Evolutionary conservation across 2,113 vertebrate species (phyloP).

Genomic region (Uria aalge): DNA sequence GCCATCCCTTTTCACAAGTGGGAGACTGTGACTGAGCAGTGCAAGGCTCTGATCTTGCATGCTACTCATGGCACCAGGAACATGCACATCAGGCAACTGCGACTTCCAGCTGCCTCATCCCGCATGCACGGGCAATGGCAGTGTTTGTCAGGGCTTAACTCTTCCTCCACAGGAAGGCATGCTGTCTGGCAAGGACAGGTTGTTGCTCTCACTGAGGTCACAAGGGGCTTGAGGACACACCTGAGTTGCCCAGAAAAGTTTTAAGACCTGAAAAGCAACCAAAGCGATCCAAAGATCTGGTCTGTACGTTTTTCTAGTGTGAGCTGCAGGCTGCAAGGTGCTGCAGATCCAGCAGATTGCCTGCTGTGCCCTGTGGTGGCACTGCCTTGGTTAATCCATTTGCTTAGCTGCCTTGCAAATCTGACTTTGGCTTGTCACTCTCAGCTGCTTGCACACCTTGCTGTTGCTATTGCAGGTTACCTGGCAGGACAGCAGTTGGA

Average conservation of each 20-base stretch:
- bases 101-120: neutral
- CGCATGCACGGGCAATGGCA: accelerated
- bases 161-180: accelerated
- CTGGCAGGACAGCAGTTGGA: neutral
- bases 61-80: neutral
- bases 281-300: neutral
- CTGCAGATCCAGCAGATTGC: neutral
- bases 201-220: neutral
- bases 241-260: neutral
- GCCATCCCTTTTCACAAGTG: neutral
- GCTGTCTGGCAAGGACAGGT: neutral
- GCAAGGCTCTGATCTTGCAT: neutral
- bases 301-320: neutral
- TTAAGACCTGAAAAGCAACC: neutral
- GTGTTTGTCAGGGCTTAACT: neutral
- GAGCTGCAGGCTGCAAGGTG: neutral
- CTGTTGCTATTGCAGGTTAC: neutral
- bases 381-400: neutral
- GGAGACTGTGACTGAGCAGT: neutral
- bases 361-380: neutral
- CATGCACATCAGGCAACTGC: no score
- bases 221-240: neutral
- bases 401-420: neutral
- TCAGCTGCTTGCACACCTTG: neutral
- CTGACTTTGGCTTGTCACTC: neutral